A percentile compares a stretch with the other conserved stretches of the same genome.
Conservation (phyloP, 2,113 vertebrate species). For the Pseudonaja textilis region DNA sequence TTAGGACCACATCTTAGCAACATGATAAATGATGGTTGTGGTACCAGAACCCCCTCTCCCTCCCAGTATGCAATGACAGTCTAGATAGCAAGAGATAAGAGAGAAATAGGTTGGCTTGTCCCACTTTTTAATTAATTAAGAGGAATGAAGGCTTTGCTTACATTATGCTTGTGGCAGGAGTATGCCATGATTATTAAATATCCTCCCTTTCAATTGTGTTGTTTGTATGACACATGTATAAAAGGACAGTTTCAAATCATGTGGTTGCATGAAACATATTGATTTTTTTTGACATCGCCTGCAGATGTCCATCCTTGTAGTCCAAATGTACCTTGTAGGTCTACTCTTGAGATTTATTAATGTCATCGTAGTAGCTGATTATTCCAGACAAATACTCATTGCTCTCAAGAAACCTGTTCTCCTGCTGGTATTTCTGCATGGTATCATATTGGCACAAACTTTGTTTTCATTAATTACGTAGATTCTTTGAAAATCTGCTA, state of each 20-base stretch:
- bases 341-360: neutral
- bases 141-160: neutral
- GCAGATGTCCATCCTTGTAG: neutral
- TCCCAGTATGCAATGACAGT: neutral
- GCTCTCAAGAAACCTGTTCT: conserved; percentile 40
- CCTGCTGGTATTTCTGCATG: conserved; percentile 49
- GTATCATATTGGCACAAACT: conserved; percentile 57
- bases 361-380: neutral
- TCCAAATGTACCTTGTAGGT: neutral
- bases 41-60: neutral
- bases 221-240: neutral
- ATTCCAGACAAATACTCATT: conserved; percentile 8
- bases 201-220: neutral
- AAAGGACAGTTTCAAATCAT: neutral
- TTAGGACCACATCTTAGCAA: neutral
- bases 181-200: neutral
- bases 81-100: neutral
- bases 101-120: neutral
- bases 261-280: neutral
- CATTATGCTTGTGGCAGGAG: neutral
- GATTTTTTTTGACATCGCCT: neutral
- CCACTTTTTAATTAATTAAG: neutral
- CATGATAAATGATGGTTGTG: neutral
- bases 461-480: conserved; percentile 62
- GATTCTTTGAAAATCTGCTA: conserved; percentile 56